Conservation (phyloP, 2,113 vertebrate genomes). For the Pholis gunnellus region DNA sequence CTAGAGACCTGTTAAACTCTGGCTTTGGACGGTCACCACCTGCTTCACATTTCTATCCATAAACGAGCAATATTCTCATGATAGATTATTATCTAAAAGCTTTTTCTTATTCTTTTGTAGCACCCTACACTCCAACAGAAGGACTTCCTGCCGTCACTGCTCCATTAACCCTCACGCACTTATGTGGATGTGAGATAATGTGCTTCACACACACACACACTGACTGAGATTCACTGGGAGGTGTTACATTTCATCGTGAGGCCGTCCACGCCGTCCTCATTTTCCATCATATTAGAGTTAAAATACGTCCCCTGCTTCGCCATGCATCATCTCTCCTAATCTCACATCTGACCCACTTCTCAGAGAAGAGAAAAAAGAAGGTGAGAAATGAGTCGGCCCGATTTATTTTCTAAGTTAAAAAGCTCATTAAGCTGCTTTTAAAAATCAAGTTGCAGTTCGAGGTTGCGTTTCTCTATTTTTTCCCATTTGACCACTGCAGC, state of each 20-base stretch:
- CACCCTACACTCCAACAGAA: slow-evolving; percentile 17
- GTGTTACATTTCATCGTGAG: slow-evolving; percentile 63
- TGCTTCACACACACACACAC: background rate
- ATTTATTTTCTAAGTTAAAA: slow-evolving; percentile 31
- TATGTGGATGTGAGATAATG: slow-evolving; percentile 54
- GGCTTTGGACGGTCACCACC: background rate
- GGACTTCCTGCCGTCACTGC: slow-evolving; percentile 39
- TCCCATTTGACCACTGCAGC: slow-evolving; percentile 9
- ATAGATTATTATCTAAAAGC: background rate
- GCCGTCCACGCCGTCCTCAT: slow-evolving; percentile 44
- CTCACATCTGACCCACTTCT: slow-evolving; percentile 65
- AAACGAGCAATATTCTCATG: background rate
- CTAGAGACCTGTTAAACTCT: background rate
- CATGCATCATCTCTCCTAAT: slow-evolving; percentile 62
- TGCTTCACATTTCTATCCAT: background rate
- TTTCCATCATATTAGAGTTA: slow-evolving; percentile 66
- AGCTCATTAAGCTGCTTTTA: slow-evolving; percentile 2
- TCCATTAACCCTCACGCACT: slow-evolving; percentile 60
- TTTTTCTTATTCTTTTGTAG: background rate
- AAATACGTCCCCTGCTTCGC: slow-evolving; percentile 45
- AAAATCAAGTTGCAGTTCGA: background rate
- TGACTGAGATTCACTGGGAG: slow-evolving; percentile 11
- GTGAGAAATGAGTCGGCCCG: slow-evolving; percentile 37
- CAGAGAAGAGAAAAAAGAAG: background rate
- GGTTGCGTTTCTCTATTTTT: background rate